Conservation (phyloP, 2,888 invertebrate species). For the Helicoverpa assulta region DNA sequence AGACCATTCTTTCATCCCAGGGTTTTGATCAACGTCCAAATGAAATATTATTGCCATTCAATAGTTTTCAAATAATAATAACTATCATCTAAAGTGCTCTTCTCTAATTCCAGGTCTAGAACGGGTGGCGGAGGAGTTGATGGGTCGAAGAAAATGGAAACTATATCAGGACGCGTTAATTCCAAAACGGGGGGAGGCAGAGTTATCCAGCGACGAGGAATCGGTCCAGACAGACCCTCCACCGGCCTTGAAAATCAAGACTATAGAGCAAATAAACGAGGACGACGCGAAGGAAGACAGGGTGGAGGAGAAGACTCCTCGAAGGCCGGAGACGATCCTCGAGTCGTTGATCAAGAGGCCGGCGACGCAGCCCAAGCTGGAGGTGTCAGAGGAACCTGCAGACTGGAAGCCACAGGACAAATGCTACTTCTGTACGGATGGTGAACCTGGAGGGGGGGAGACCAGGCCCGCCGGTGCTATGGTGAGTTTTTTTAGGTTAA, state of each 20-base stretch:
- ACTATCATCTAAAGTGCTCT: background rate
- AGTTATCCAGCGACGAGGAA: conserved; percentile 85
- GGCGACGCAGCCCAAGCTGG: conserved; percentile 85
- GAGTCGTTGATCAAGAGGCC: conserved; percentile 88
- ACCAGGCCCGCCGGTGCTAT: conserved; percentile 70
- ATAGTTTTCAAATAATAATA: background rate
- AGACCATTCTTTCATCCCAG: no score
- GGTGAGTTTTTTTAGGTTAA: conserved; percentile 62
- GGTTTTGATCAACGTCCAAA: no score
- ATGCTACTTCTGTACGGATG: conserved; percentile 94
- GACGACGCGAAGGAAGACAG: conserved; percentile 74
- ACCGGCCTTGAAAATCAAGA: conserved; percentile 88
- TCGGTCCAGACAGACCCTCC: conserved; percentile 87
- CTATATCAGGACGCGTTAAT: conserved; percentile 95
- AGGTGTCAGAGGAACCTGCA: conserved; percentile 85
- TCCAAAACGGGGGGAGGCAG: conserved; percentile 84
- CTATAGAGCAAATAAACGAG: conserved; percentile 89
- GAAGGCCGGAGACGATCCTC: conserved; percentile 87
- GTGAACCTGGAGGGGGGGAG: conserved; percentile 77
- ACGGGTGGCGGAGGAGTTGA: conserved; percentile 98
- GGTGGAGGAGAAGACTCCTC: conserved; percentile 64
- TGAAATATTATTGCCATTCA: no score
- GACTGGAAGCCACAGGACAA: conserved; percentile 96
- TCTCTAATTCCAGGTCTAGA: conserved; percentile 94
- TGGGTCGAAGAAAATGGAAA: conserved; percentile 99